Evolutionary conservation across 2,797 vertebrate species (phyloP).

Genomic region (Nothura maculosa): DNA sequence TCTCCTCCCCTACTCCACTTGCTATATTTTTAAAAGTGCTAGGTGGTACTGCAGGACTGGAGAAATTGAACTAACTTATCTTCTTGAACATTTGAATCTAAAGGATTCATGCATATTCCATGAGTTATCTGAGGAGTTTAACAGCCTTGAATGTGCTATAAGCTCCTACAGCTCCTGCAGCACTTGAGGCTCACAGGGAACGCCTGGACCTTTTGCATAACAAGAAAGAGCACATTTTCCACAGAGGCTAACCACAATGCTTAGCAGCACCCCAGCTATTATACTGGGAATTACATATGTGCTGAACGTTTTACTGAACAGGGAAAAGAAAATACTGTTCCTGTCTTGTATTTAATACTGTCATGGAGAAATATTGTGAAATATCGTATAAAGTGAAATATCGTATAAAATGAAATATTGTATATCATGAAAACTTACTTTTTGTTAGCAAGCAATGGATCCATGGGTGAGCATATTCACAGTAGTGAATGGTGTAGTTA

Average conservation of each 20-base stretch:
- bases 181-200: neutral
- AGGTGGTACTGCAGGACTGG: neutral
- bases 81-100: neutral
- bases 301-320: neutral
- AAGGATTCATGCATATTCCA: neutral
- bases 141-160: neutral
- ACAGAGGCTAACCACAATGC: neutral
- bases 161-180: neutral
- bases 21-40: neutral
- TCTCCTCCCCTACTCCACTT: neutral
- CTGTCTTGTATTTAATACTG: neutral
- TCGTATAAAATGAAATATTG: no score
- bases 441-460: neutral
- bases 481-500: neutral
- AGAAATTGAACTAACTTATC: neutral
- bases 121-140: neutral
- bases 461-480: neutral
- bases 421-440: neutral
- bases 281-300: neutral
- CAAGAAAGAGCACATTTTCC: neutral
- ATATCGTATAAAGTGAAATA: no score
- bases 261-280: neutral
- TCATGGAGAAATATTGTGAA: no score
- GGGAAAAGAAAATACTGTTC: neutral
- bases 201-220: neutral